Evolutionary conservation across 2,113 vertebrate genomes (phyloP), one percentile per base, ranked within the genome.

Genomic region (Cranoglanis bouderius): DNA sequence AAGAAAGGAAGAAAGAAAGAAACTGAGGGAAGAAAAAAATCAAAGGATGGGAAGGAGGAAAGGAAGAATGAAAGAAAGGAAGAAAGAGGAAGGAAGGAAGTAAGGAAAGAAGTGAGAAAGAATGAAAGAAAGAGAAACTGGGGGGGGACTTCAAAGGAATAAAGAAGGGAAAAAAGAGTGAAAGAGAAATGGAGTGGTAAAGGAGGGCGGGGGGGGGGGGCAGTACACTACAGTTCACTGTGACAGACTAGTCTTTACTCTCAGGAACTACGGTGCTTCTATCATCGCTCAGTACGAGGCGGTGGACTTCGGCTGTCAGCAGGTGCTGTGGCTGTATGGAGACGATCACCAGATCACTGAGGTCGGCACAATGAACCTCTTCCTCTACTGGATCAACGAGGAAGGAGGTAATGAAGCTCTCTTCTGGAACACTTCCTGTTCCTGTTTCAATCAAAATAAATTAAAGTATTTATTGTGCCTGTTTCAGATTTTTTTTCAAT

Each of bases 321-420:
- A 99, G 93, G 97, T 98, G 81, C 93, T 98, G 70, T 98, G 97
- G 97, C 95, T 99, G 8, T 97, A 98, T 1, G 97, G 97, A 49
- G 95, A 97, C 0, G 95, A 98, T 51, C 94, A 97, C 53, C 96
- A 97, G 91, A 97, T 98, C 91, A 98, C 97, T 0, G 97, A 99
- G 92, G 97, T 96, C 35, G 97, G 98, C 85, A 98, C 97, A n/a
- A 99, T 98, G 97, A 98, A 98, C 91, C 91, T 98, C 38, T 99
- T 99, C 93, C 95, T 99, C 53, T 96, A 96, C 90, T 98, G 98
- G 98, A 96, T 95, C 90, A 98, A 98, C 89, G 97, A 98, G 94
- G 90, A 97, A 75, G 97, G 97, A 96, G 98, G 97, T 99, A 86
- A 86, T 21, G 46, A 63, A 6, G 9, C 16, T 3, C 51, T 32